Base-by-base conservation (phyloP, 2,113 vertebrate genomes). In the Diphyllodes magnificus region DNA sequence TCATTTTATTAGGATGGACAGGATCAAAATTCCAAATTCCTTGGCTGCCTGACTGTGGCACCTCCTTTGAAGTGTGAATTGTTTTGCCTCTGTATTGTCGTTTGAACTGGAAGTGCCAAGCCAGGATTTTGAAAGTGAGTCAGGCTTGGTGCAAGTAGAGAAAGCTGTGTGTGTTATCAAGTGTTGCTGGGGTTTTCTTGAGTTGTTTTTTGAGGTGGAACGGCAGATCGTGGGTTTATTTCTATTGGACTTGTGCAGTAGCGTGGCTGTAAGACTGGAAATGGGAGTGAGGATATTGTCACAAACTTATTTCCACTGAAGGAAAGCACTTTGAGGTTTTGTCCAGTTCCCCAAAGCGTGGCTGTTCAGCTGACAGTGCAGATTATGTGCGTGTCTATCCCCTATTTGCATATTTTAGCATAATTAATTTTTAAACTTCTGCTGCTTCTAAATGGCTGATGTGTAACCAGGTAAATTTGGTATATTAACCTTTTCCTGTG, bases 301-400 rank as follows among this genome's bases (percentile, higher is more conserved):
- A 5, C 65, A 53, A 64, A 39, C 8, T 28, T 2, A 2, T 14
- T 49, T 64, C 54, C 30, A 35, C 4, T 30, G 42, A 45, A 73
- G 25, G 37, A 86, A 64, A 39, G 47, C 2, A 27, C 7, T 6
- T 23, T 45, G 15, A 40, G 17, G 27, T 73, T 90, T 63, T 84
- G 37, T 57, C 47, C 3, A 1, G 18, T 42, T 75, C 31, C 42
- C 33, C 28, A 13, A 22, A 79, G 47, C 0, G 3, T 31, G 39
- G 27, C 31, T 53, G 14, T 65, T 86, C 37, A 56, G 37, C 45
- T 70, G 37, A 61, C 44, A 57, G 59, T 60, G 11, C 31, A 21
- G 18, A 8, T 33, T 33, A 28, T 13, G 23, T 12, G 3, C 0
- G 0, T 59, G 28, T 63, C 31, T 64, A 4, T 35, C 30, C 24